Evolutionary conservation across 2,888 invertebrate species (phyloP), one percentile per base, ranked within the genome.

Genomic region (Spialia ferax): DNA sequence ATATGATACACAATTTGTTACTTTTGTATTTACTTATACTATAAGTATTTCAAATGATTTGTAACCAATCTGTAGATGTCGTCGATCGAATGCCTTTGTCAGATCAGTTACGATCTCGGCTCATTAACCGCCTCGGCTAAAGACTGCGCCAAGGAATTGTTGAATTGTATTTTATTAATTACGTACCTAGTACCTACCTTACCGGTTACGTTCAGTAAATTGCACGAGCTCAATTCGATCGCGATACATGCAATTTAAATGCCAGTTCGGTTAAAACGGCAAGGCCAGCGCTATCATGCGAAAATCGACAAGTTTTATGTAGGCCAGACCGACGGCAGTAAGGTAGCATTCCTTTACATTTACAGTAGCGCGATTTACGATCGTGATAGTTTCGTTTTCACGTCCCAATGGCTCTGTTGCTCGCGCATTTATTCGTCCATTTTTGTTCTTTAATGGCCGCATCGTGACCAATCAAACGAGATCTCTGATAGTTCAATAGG

Each of bases 311-410:
- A 84, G 87, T 87, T 86, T 82, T 85, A 89, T 87, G 85, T 91
- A 87, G 88, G 91, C 85, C 85, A 84, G 78, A 75, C 77, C 76
- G 81, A 79, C 85, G 79, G 84, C 81, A 81, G 82, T 79, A 81
- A 81, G 82, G 82, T 82, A 83, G 82, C 84, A 87, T 87, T 88
- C 89, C 87, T 87, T 80, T 82, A 82, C 82, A 84, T 85, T 84
- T 82, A 81, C 88, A 84, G 88, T 86, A 87, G 88, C 83, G 79
- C 84, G 85, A 88, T 88, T 89, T 85, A 86, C 78, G 80, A 80
- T 85, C 86, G 83, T 85, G 88, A 89, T 90, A 90, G 88, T 89
- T 89, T 87, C 84, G 80, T 89, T 91, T 91, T 91, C 86, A 88
- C 88, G 91, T 87, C 83, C 84, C 83, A 87, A 83, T 85, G 85